Base-by-base conservation (phyloP, 2,888 invertebrate species). In the Eurytoma adleriae region DNA sequence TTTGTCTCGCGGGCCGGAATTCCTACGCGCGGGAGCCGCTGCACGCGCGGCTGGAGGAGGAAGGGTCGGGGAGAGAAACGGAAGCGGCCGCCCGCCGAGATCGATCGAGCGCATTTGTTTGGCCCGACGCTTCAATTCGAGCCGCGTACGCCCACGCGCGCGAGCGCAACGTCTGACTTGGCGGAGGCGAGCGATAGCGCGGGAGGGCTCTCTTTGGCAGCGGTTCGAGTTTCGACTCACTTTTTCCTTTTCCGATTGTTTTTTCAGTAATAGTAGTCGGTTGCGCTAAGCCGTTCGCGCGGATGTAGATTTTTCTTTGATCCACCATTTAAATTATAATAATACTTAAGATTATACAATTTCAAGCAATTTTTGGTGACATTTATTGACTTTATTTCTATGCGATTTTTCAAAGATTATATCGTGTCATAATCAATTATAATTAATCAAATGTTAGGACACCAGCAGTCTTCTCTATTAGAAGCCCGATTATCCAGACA, bases 21-120 rank as follows among this genome's bases (percentile, higher is more conserved):
- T 54, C 54, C 54, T 54, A 40, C 54, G 54, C 14, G 54, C 4
- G 50, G 54, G 54, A 14, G 54, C 12, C 54, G 14, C 54, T 54
- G 54, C 54, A 16, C 54, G 12, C 2, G 54, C 54, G 54, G n/a
- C 16, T 2, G 54, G 4, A 14, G 2, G 54, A 40, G 57, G 56
- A 48, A n/a, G 13, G 27, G 7, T 24, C 61, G n/a, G 50, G 14
- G 50, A 3, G 30, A 20, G 48, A 48, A 20, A 18, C 50, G 62
- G n/a, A 64, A 73, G n/a, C 66, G 30, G 64, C 7, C 30, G 66
- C 40, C 1, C 3, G 54, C 66, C 5, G 64, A 74, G 74, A 74
- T 74, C 57, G 74, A 74, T 74, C 66, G 74, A 40, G 56, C 27
- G 57, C 74, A 30, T 74, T 66, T 66, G 56, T 71, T 71, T 18